Evolutionary conservation across 2,797 vertebrate genomes (phyloP).

Genomic region (Sparus aurata): DNA sequence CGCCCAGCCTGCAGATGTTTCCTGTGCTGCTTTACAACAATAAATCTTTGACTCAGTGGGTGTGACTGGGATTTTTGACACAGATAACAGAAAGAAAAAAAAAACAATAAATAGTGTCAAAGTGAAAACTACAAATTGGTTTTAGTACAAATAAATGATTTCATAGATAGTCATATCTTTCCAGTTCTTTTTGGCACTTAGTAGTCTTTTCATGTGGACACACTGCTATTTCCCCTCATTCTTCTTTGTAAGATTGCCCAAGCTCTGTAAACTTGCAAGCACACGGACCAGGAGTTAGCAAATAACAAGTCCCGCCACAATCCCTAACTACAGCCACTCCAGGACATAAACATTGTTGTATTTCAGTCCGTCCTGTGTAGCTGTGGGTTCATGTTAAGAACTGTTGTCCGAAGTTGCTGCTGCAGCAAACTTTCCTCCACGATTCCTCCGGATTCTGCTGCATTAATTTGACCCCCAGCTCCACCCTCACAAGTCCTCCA

Average conservation of each 20-base stretch:
- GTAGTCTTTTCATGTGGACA: conserved; percentile 5
- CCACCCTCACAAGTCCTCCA: conserved; percentile 2
- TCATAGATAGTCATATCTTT: conserved; percentile 8
- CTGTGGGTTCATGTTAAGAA: conserved; percentile 5
- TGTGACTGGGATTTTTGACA: conserved; percentile 23
- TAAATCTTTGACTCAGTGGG: conserved; percentile 27
- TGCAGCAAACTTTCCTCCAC: conserved; percentile 26
- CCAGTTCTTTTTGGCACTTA: background rate
- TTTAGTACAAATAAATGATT: conserved; percentile 8
- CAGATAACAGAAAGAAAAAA: background rate
- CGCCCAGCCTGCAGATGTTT: background rate
- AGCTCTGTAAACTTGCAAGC: background rate
- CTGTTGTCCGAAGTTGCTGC: conserved; percentile 16
- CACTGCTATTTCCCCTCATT: background rate
- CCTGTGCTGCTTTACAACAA: conserved; percentile 1
- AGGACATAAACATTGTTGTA: background rate
- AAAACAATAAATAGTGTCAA: background rate
- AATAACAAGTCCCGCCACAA: background rate
- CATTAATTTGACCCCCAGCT: conserved; percentile 37
- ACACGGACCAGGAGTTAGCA: background rate
- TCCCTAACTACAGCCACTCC: background rate
- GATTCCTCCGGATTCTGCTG: conserved; percentile 33
- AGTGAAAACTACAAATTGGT: conserved; percentile 18
- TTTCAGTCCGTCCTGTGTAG: background rate
- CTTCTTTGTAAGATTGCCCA: conserved; percentile 4